Base-by-base conservation (phyloP, 2,113 vertebrate species). In the Porphyrio hochstetteri region DNA sequence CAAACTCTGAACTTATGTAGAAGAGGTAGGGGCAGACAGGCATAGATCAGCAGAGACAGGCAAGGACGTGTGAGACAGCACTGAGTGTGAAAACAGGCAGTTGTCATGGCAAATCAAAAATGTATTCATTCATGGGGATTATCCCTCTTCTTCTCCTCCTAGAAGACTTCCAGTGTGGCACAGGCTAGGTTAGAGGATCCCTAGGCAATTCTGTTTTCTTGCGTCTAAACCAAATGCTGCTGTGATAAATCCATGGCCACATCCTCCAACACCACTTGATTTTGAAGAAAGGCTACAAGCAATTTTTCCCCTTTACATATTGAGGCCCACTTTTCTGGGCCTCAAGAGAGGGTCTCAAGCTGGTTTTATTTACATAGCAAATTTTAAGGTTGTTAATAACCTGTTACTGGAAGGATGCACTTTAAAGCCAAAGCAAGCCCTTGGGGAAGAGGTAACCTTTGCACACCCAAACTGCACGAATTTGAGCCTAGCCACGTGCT, bases 401-500 rank as follows among this genome's bases (percentile, higher is more conserved):
- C 38, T 86, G 11, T 52, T 42, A 24, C 33, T 33, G 21, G 27
- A 71, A 53, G 24, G 29, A 38, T 19, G 59, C 31, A 24, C 42
- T 92, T 92, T 33, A 67, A 92, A 76, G 48, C 31, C 61, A 87
- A 64, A 35, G 5, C 9, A 79, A 33, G 3, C 17, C 9, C 8
- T 9, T 31, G 8, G 28, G 63, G 10, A 53, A 75, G 36, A 80
- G 60, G 57, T 10, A 59, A 59, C 2, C 2, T 78, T 77, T 61
- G 8, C 12, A 61, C 18, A 11, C 11, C 9, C 33, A 77, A 35
- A 76, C 10, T 21, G 52, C 3, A 5, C 20, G 35, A 86, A 35
- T 27, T n/a, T 0, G 2, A 76, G 17, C 2, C 0, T 63, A 42
- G 14, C 11, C 4, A 3, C 33, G 44, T 40, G 21, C n/a, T 84